Percentiles rank a stretch among this genome's conserved stretches.
Evolutionary conservation across 2,113 vertebrate genomes (phyloP).

Genomic region (Electrona antarctica): DNA sequence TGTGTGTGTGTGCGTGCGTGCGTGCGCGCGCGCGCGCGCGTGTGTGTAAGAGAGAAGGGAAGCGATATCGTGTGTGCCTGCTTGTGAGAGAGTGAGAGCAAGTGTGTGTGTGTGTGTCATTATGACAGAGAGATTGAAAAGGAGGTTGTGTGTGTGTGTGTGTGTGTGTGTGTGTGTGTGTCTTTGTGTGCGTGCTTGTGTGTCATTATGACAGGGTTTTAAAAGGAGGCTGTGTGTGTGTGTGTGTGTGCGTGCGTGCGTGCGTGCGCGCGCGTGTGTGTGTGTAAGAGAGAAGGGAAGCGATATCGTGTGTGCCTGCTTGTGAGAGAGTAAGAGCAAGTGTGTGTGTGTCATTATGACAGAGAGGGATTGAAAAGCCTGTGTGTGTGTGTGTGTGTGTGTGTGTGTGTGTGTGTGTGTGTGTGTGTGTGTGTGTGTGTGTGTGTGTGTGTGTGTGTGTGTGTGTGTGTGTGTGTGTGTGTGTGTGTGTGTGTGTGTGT

Average conservation of each 20-base stretch:
- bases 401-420: neutral
- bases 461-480: neutral
- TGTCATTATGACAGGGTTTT: no score
- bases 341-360: no score
- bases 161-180: no score
- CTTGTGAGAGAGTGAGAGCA: neutral
- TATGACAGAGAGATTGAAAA: no score
- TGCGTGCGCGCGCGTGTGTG: no score
- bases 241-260: no score
- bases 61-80: neutral
- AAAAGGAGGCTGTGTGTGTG: no score
- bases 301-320: neutral
- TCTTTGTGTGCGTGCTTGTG: neutral
- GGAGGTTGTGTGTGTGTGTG: neutral
- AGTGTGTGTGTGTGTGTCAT: neutral
- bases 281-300: no score
- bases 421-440: no score
- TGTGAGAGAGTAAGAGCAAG: neutral
- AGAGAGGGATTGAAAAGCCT: neutral
- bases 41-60: neutral
- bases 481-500: neutral
- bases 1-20: conserved; percentile 6
- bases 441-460: neutral
- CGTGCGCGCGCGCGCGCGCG: neutral
- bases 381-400: neutral